Evolutionary conservation across 2,113 vertebrate species (phyloP).

Genomic region (Gavia stellata): DNA sequence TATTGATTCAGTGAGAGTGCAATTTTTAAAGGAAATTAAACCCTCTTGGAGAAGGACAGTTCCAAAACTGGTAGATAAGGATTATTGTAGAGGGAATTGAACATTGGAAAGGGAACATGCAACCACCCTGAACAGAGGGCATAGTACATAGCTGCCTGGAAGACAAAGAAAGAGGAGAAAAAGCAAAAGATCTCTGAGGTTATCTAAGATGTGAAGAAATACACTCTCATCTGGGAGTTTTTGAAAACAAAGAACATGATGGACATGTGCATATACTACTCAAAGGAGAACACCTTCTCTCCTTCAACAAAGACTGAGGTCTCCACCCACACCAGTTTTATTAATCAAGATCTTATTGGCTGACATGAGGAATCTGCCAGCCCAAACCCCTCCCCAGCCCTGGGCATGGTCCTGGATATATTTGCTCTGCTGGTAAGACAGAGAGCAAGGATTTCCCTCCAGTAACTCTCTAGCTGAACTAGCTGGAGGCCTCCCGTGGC

Average conservation of each 20-base stretch:
- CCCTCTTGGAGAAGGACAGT: neutral
- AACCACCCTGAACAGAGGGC: neutral
- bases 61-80: conserved; percentile 18
- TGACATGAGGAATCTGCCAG: neutral
- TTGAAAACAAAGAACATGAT: neutral
- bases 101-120: neutral
- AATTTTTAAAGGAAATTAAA: conserved; percentile 34
- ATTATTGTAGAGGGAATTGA: neutral
- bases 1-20: neutral
- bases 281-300: neutral
- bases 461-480: neutral
- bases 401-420: neutral
- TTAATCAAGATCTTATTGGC: neutral
- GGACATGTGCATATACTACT: neutral
- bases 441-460: neutral
- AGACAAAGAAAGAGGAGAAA: neutral
- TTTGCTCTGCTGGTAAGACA: neutral
- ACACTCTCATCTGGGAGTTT: neutral
- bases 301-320: neutral
- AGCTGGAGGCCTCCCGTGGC: neutral
- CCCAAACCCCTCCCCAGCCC: neutral
- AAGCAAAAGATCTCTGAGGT: neutral
- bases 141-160: neutral
- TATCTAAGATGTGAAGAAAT: neutral
- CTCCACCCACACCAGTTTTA: neutral